Evolutionary conservation across 2,888 invertebrate genomes (phyloP), one percentile per base, ranked within the genome.

Genomic region (Rutpela maculata): DNA sequence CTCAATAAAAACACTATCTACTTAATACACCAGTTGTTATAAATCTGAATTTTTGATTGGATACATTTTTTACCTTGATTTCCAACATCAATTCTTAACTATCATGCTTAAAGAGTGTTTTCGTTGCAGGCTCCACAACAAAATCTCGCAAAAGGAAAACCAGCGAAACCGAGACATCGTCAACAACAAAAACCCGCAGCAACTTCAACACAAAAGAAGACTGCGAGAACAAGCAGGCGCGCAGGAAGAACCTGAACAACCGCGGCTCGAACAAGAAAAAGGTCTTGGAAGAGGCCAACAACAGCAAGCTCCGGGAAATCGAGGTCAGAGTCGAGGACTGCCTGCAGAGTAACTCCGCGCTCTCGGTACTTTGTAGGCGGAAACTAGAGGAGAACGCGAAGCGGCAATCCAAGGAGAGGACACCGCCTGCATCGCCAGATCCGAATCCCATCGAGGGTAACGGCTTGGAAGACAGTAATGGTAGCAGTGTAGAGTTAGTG

Each of bases 271-370:
- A 84, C 72, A 90, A 89, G 83, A 90, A 90, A 84, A 89, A 90
- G 81, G 88, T 90, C 74, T 84, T 90, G 75, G 90, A 90, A 81
- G 90, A 90, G 79, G 88, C 89, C 50, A 90, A 88, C 83, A 90
- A 89, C 81, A 89, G 89, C 79, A 90, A 90, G 83, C 88, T 90
- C 83, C 86, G 90, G 81, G 88, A 89, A 78, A 88, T 90, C 76
- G 88, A 89, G 81, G 86, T 89, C 69, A 86, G 89, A 59, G 88
- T 89, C 31, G 90, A 90, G 83, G 88, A 89, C 83, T 90, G 90
- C 83, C 86, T 90, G 84, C 88, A 88, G 82, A 87, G 85, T 81
- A 85, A 85, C 78, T 82, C 85, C 10, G 82, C 83, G 74, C 85
- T 87, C 82, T 86, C 87, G 76, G 84, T 84, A 75, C 81, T 86